phyloP scores from a whole-genome alignment of 2,888 invertebrate genomes.

The Euzophera pinguis region DNA sequence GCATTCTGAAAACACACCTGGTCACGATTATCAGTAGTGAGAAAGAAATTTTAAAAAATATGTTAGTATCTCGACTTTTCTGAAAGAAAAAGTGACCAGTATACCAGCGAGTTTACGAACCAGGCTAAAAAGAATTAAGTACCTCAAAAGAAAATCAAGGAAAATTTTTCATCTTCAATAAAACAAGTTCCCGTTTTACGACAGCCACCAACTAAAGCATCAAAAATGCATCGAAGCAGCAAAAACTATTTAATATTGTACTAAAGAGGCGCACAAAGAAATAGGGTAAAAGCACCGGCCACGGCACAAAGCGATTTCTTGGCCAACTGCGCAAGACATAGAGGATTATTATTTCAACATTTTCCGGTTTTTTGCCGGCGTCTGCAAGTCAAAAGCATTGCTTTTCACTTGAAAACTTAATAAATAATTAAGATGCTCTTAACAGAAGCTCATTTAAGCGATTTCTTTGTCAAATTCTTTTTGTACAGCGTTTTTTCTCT shows the following conservation, averaged over 20 bases:
- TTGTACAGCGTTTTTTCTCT: not conserved
- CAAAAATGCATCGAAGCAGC: slow-evolving; percentile 61
- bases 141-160: not conserved
- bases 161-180: not conserved
- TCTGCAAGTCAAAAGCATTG: slow-evolving; percentile 75
- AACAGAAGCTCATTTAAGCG: slow-evolving; percentile 64
- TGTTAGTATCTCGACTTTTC: too few species aligned
- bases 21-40: too few species aligned
- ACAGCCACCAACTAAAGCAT: slow-evolving; percentile 34
- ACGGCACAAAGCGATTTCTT: slow-evolving; percentile 58
- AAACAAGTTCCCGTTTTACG: not conserved
- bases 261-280: slow-evolving; percentile 61
- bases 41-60: too few species aligned
- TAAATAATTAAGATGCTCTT: slow-evolving; percentile 75
- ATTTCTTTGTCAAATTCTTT: slow-evolving; percentile 35
- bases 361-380: slow-evolving; percentile 67
- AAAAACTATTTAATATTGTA: slow-evolving; percentile 75
- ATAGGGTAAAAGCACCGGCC: slow-evolving; percentile 57
- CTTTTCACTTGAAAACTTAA: slow-evolving; percentile 72
- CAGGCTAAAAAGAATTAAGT: too few species aligned
- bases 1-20: too few species aligned
- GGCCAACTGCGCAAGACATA: slow-evolving; percentile 32
- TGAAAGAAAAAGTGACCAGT: too few species aligned
- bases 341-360: slow-evolving; percentile 77
- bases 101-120: too few species aligned